Base-by-base conservation (phyloP, 2,113 vertebrate species). In the Seriola rivoliana region DNA sequence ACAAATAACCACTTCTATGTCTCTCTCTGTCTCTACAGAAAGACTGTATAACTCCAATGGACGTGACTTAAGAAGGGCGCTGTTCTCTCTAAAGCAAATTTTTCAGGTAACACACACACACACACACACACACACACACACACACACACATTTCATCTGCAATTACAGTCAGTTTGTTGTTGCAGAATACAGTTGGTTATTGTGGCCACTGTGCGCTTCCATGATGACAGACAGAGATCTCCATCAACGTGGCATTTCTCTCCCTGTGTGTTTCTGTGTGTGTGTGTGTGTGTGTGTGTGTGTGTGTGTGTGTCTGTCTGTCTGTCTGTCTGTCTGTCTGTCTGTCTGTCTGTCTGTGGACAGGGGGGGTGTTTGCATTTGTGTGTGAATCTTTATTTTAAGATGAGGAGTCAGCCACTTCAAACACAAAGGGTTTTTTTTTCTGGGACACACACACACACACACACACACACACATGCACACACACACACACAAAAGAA, bases 41-140 rank as follows among this genome's bases (percentile, higher is more conserved):
- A 97, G 96, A 85, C 95, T 99, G 59, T 98, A 98, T 84, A 98
- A 97, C 93, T 97, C 96, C 86, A 97, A 83, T 89, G 97, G 97
- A 85, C 95, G 97, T 68, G 97, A 99, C 90, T 92, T 99, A 88
- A 97, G 97, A 86, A 95, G 97, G 67, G 97, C 97, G 5, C 95
- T 99, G 90, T 99, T 99, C 93, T 99, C 97, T n/a, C 93, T 99
- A 78, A 99, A 99, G 93, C 97, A 99, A 76, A 97, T 99, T 85
- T 99, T 99, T 95, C 97, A 99, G 97, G 97, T 99, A 95, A 87
- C 73, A 63, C 29, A 50, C 36, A 71, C n/a, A 60, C 29, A 65
- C 21, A 64, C 38, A 62, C 75, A 75, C 55, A 65, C 9, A 38
- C 58, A 62, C 72, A 79, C 66, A 36, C 34, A 36, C 34, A 36